These are phyloP conservation scores for Brienomyrus brachyistius DNA, from an alignment of 2,113 vertebrate genomes.

Conservation along the genomic window DNA sequence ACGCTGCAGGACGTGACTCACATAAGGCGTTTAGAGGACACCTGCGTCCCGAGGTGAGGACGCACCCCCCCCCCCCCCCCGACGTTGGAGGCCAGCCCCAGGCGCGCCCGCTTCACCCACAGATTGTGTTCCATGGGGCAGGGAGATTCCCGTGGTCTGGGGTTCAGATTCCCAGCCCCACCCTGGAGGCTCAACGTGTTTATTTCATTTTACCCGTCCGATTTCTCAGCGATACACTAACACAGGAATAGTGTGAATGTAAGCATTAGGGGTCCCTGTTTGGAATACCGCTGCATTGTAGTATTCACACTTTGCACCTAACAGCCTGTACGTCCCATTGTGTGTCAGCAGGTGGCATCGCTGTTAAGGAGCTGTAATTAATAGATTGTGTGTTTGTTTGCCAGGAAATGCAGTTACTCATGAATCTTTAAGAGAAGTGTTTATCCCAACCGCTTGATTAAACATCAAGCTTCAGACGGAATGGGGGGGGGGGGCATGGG, in stretches of 20 bases:
- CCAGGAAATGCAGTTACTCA: background rate
- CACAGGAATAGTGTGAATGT: background rate
- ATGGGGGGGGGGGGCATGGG: no score
- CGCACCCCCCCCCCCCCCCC: background rate
- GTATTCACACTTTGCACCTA: background rate
- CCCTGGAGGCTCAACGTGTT: background rate
- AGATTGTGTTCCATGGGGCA: background rate
- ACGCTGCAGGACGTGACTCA: constrained; percentile 3
- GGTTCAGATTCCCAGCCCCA: background rate
- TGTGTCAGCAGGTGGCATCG: background rate
- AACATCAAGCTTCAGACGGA: background rate
- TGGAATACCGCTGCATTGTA: background rate
- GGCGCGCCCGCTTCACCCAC: background rate
- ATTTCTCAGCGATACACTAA: background rate
- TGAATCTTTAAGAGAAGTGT: background rate
- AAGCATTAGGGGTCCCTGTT: background rate
- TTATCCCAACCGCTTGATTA: background rate
- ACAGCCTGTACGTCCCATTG: background rate
- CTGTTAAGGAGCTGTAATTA: background rate
- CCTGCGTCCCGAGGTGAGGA: background rate
- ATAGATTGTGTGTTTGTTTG: background rate
- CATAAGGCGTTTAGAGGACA: background rate
- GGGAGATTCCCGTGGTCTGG: background rate
- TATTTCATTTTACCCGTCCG: background rate
- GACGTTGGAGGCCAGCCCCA: background rate